phyloP scores from a whole-genome alignment of 2,113 vertebrate genomes.

The Labeo catla region DNA sequence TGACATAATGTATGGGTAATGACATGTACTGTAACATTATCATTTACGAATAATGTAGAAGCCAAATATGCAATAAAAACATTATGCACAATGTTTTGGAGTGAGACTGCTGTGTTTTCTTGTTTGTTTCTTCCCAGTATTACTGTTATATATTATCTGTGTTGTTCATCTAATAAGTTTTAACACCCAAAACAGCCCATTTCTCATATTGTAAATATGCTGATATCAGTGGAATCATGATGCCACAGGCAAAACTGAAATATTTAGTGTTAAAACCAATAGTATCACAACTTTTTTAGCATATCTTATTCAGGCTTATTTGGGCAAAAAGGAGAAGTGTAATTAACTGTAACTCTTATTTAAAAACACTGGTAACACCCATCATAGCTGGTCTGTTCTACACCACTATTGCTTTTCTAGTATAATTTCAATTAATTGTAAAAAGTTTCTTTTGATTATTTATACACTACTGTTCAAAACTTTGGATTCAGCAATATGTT shows the following conservation, averaged over 20 bases:
- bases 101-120: neutral
- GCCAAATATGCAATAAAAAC: neutral
- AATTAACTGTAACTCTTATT: conserved; percentile 35
- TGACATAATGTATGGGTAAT: neutral
- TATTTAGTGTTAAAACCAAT: conserved; percentile 44
- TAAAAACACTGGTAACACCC: conserved; percentile 2
- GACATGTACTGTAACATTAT: neutral
- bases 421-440: neutral
- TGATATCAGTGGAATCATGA: conserved; percentile 37
- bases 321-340: conserved; percentile 48
- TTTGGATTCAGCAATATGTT: neutral
- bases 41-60: neutral
- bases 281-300: conserved; percentile 43
- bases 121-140: neutral
- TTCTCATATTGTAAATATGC: conserved; percentile 24
- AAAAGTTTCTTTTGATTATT: neutral
- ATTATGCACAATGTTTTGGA: neutral
- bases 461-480: neutral
- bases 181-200: neutral
- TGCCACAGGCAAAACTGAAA: conserved; percentile 19
- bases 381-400: neutral
- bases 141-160: neutral
- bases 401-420: neutral
- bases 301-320: conserved; percentile 35
- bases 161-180: neutral